Percentiles rank a stretch among this genome's conserved stretches.
Conservation (phyloP, 2,113 vertebrate species). For the Syrrhaptes paradoxus region DNA sequence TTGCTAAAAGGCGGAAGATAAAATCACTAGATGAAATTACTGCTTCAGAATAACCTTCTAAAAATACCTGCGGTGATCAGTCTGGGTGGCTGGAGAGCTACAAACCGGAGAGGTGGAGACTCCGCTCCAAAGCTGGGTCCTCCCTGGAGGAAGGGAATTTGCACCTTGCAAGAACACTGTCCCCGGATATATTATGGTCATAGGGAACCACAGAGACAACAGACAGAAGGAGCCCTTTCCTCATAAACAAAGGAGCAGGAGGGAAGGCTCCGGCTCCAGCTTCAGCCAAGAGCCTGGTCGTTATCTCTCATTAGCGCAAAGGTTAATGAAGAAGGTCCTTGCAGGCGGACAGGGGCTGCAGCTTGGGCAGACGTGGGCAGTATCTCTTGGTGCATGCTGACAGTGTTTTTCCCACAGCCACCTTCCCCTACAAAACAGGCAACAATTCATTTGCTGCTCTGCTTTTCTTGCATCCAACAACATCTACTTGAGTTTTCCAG, state of each 20-base stretch:
- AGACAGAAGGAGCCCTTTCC: neutral
- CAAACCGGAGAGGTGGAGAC: neutral
- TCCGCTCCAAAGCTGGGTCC: neutral
- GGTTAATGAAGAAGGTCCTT: neutral
- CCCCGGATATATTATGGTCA: neutral
- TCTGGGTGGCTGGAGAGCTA: constrained; percentile 10
- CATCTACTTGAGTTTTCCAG: neutral
- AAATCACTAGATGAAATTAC: constrained; percentile 49
- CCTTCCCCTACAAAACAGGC: neutral
- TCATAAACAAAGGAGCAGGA: neutral
- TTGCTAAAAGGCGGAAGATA: constrained; percentile 62
- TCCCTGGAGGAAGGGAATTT: constrained; percentile 35
- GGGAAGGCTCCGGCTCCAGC: neutral
- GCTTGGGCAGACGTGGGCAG: neutral
- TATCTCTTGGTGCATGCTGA: neutral
- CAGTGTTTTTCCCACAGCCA: neutral
- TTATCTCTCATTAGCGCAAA: neutral
- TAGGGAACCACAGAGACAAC: neutral
- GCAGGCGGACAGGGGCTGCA: neutral
- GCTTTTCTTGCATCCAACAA: neutral
- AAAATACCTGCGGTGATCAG: constrained; percentile 53
- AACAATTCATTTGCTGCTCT: neutral
- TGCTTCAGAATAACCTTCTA: constrained; percentile 42
- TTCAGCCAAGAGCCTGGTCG: neutral
- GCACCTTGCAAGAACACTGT: constrained; percentile 16